These are phyloP conservation scores for Chinchilla lanigera DNA, from an alignment of 2,113 vertebrate species.

Conservation along the genomic window DNA sequence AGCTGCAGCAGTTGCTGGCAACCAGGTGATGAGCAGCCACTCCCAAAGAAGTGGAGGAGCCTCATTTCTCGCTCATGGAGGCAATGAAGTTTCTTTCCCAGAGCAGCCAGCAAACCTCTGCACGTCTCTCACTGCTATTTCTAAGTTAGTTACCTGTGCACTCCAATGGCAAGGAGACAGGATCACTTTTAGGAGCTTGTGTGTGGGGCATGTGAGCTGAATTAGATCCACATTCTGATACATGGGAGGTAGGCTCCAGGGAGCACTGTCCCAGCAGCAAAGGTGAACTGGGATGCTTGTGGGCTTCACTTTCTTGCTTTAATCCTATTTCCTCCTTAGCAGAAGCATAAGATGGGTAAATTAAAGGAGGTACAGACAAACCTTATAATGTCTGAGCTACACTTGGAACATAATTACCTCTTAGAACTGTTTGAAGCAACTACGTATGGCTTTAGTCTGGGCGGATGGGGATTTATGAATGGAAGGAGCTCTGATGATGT, in stretches of 20 bases:
- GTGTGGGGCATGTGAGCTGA: not conserved
- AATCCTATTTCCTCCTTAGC: not conserved
- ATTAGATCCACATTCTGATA: not conserved
- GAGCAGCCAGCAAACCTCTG: not conserved
- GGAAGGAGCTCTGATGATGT: not conserved
- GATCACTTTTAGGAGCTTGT: not conserved
- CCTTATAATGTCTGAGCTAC: not conserved
- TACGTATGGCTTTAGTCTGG: not conserved
- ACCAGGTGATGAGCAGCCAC: not conserved
- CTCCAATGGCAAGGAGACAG: not conserved
- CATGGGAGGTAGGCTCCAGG: not conserved
- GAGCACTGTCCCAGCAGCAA: not conserved
- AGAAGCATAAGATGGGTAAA: not conserved
- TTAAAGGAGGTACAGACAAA: not conserved
- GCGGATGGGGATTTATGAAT: not conserved
- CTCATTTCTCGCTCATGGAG: not conserved
- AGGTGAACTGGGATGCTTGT: accelerated
- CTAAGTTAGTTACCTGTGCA: not conserved
- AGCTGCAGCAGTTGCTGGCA: accelerated
- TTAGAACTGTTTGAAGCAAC: not conserved
- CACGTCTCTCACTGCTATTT: not conserved
- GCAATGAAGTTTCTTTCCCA: not conserved
- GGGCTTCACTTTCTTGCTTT: not conserved
- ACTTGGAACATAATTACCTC: not conserved
- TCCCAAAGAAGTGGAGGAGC: too few relatives aligned